A percentile compares a stretch with the other conserved stretches of the same genome.
Evolutionary conservation across 2,797 vertebrate genomes (phyloP).

Genomic region (Novumbra hubbsi): DNA sequence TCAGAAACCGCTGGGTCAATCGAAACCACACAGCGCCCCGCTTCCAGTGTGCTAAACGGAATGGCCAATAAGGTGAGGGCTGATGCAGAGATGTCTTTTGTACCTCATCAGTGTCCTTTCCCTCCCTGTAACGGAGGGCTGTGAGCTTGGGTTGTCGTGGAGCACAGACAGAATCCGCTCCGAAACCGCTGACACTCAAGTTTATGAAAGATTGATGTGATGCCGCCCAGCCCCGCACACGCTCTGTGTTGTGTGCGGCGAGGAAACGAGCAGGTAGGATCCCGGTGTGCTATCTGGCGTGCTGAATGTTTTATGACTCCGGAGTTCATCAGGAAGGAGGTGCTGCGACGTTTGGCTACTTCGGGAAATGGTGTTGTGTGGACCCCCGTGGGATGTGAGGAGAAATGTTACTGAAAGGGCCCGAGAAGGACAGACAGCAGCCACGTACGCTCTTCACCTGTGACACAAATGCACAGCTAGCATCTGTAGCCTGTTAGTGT

Average conservation of each 20-base stretch:
- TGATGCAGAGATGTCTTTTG: conserved; percentile 23
- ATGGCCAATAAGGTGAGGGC: conserved; percentile 35
- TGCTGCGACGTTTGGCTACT: conserved; percentile 30
- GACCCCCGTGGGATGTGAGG: conserved; percentile 15
- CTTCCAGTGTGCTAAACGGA: conserved; percentile 11
- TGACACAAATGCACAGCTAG: neutral
- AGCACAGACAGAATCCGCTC: conserved; percentile 21
- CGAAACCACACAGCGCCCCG: neutral
- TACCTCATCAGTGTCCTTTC: conserved; percentile 26
- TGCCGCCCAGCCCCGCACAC: conserved; percentile 6
- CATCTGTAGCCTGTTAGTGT: neutral
- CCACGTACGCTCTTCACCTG: conserved; percentile 9
- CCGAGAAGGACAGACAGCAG: conserved; percentile 15
- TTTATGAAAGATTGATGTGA: conserved; percentile 49
- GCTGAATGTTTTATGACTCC: conserved; percentile 47
- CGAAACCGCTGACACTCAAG: conserved; percentile 40
- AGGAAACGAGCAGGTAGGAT: conserved; percentile 32
- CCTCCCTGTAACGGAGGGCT: conserved; percentile 17
- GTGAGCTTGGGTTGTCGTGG: conserved; percentile 35
- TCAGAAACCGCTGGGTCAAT: neutral
- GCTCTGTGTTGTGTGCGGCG: conserved; percentile 26
- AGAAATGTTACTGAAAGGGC: conserved; percentile 4
- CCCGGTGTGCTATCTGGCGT: conserved; percentile 22
- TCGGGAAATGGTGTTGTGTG: conserved; percentile 31
- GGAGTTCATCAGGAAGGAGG: conserved; percentile 25